phyloP scores from a whole-genome alignment of 2,113 vertebrate genomes.

The Trogon melanurus region DNA sequence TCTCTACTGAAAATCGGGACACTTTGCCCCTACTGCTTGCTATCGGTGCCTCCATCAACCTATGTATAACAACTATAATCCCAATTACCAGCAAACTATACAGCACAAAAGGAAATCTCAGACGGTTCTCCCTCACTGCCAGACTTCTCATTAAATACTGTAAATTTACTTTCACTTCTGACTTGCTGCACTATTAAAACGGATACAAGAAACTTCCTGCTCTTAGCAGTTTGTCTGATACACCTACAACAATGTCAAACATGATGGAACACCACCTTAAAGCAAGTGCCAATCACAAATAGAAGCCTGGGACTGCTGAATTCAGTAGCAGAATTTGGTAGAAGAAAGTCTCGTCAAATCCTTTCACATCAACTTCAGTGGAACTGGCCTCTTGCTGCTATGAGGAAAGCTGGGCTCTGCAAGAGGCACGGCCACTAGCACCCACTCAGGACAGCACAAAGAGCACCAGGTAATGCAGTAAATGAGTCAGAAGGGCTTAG shows the following conservation, averaged over 20 bases:
- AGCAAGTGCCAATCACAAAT: neutral
- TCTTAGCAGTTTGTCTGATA: neutral
- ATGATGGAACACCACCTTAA: neutral
- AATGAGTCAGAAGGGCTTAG: neutral
- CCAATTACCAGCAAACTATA: neutral
- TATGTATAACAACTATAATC: neutral
- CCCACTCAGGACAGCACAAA: neutral
- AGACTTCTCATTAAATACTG: neutral
- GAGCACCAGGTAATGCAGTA: rapidly evolving
- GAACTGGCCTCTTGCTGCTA: neutral
- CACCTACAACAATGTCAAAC: neutral
- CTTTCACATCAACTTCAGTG: rapidly evolving
- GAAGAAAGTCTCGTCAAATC: neutral
- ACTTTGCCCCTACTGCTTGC: neutral
- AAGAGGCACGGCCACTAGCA: neutral
- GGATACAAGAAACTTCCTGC: neutral
- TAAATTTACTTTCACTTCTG: neutral
- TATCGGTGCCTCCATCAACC: neutral
- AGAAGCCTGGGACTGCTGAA: neutral
- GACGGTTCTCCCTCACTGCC: neutral
- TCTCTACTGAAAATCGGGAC: neutral
- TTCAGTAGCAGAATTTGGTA: neutral
- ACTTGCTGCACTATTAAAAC: neutral
- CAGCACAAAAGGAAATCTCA: neutral
- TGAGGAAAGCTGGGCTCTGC: neutral